phyloP scores from a whole-genome alignment of 92 coral and sea anemone species.

The Actinernus sp. region DNA sequence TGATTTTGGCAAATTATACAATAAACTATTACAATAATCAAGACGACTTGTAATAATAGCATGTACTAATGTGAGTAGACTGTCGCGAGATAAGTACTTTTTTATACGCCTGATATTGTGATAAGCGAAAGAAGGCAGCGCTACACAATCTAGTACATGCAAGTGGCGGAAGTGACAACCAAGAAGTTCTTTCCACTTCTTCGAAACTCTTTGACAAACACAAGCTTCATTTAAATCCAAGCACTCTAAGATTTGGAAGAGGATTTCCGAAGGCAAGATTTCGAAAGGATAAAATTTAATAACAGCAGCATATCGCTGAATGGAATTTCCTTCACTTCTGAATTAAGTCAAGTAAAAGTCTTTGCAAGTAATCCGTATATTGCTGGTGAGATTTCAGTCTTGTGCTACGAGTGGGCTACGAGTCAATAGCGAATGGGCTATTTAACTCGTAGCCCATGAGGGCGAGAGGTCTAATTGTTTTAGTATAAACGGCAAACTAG shows the following conservation, averaged over 20 bases:
- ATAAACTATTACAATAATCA: too few species aligned
- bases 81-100: too few species aligned
- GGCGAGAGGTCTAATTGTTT: too few species aligned
- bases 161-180: conserved; percentile 46
- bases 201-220: conserved; percentile 70
- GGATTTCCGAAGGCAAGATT: conserved; percentile 52
- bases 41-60: too few species aligned
- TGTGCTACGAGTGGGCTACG: neutral
- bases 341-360: conserved; percentile 7
- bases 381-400: conserved; percentile 14
- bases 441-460: too few species aligned
- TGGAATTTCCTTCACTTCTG: conserved; percentile 1
- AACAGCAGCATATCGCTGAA: neutral
- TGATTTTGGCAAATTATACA: too few species aligned
- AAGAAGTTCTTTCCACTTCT: conserved; percentile 53
- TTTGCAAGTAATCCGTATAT: conserved; percentile 12
- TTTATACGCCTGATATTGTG: too few species aligned
- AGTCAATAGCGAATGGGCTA: too few species aligned
- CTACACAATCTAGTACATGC: conserved; percentile 60
- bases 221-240: conserved; percentile 62
- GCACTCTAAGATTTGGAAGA: conserved; percentile 57
- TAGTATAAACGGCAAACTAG: too few species aligned
- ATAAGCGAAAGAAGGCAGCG: too few species aligned
- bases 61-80: too few species aligned
- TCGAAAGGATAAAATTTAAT: conserved; percentile 33